phyloP scores from a whole-genome alignment of 1,140 invertebrate species.

The Ectropis grisescens region DNA sequence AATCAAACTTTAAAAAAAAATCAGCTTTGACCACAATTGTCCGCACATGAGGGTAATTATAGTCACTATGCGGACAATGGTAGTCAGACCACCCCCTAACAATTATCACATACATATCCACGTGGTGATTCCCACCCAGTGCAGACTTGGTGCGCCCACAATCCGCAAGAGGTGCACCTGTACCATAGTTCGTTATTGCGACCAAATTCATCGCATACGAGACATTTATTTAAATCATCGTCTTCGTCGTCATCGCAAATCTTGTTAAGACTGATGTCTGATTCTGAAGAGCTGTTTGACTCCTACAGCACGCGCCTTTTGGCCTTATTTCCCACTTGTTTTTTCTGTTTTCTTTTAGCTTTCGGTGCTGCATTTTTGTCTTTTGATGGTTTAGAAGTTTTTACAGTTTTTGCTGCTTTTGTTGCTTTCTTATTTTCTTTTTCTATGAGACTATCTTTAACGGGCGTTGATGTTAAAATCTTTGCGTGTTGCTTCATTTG shows the following conservation, averaged over 20 bases:
- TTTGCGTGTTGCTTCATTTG: conserved; percentile 7
- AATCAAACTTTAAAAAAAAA: conserved; percentile 11
- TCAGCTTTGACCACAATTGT: conserved; percentile 13
- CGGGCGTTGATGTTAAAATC: conserved; percentile 7
- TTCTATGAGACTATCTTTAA: conserved; percentile 7
- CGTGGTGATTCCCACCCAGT: conserved; percentile 13
- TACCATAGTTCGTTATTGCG: conserved; percentile 14
- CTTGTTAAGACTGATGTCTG: conserved; percentile 7
- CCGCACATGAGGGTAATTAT: conserved; percentile 10
- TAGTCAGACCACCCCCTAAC: conserved; percentile 11
- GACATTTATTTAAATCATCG: conserved; percentile 10
- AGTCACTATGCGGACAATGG: conserved; percentile 13
- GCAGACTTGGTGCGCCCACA: conserved; percentile 11
- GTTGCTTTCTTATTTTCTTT: conserved; percentile 9
- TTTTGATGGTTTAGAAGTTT: conserved; percentile 3
- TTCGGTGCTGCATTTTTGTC: conserved; percentile 3
- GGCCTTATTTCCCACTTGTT: neutral
- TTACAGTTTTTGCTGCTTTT: conserved; percentile 1
- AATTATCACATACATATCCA: conserved; percentile 14
- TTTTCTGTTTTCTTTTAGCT: conserved; percentile 3
- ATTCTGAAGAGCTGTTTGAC: no score
- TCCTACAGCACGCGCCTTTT: conserved; percentile 2
- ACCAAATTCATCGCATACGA: conserved; percentile 15
- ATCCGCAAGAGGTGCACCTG: conserved; percentile 10
- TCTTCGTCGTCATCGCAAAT: conserved; percentile 9